Conservation (phyloP, 1,140 invertebrate genomes). For the Ceratina japonica region DNA sequence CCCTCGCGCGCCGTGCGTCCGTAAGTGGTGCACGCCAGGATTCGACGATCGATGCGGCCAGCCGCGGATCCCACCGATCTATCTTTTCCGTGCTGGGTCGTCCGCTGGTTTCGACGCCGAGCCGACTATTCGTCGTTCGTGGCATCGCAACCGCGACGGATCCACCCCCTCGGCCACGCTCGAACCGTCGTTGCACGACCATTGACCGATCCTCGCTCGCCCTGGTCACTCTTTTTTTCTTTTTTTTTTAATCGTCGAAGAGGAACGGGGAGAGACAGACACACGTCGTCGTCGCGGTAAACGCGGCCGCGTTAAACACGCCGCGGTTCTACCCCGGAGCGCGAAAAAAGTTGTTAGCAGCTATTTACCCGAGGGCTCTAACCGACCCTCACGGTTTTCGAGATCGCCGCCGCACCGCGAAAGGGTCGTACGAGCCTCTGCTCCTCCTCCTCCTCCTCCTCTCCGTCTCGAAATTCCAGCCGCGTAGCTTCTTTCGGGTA, state of each 20-base stretch:
- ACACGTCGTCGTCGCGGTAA: neutral
- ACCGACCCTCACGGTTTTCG: conserved; percentile 25
- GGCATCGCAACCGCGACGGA: too few species aligned
- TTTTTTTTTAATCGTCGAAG: neutral
- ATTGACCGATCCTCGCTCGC: neutral
- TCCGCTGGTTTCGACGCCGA: conserved; percentile 5
- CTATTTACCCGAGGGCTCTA: conserved; percentile 44
- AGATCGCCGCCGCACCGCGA: conserved; percentile 7
- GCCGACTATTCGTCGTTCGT: neutral
- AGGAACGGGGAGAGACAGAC: neutral
- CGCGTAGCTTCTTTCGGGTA: too few species aligned
- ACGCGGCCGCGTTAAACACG: neutral
- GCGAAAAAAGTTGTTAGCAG: conserved; percentile 24
- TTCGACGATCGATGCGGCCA: conserved; percentile 22
- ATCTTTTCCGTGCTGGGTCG: neutral
- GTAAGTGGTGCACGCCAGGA: neutral
- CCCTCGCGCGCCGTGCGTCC: neutral
- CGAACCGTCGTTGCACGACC: neutral
- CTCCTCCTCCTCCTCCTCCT: conserved; percentile 3
- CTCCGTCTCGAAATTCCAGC: neutral
- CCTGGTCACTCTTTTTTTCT: neutral
- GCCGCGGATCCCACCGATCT: conserved; percentile 14
- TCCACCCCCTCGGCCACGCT: neutral
- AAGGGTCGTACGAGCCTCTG: neutral
- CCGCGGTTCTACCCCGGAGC: neutral